Percentiles rank a stretch among this genome's conserved stretches.
These are phyloP conservation scores for Epinotia demarniana DNA, from an alignment of 2,888 invertebrate species.

Conservation along the genomic window DNA sequence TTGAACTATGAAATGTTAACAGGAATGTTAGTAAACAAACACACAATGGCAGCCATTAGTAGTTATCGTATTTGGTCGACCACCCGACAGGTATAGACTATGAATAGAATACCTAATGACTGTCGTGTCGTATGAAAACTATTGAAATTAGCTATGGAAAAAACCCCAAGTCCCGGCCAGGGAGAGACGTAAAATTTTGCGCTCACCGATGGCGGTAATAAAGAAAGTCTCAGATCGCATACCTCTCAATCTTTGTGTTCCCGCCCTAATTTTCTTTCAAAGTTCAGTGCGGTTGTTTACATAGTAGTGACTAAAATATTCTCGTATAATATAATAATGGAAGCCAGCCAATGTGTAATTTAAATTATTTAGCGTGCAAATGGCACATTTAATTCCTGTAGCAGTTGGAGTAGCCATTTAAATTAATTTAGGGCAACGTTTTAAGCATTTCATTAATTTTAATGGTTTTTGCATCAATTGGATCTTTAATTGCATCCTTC, in stretches of 20 bases:
- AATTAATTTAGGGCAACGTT: neutral
- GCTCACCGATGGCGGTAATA: too few relatives aligned
- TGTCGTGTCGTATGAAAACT: neutral
- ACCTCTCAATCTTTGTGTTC: neutral
- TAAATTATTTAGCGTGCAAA: conserved; percentile 4
- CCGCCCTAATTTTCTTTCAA: neutral
- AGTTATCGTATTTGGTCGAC: conserved; percentile 23
- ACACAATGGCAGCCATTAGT: conserved; percentile 25
- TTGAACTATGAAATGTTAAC: conserved; percentile 6
- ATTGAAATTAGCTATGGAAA: neutral
- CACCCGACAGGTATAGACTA: conserved; percentile 24
- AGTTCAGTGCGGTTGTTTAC: neutral
- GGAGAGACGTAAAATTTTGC: too few relatives aligned
- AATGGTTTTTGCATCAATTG: neutral
- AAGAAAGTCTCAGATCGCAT: too few relatives aligned
- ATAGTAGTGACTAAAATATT: neutral
- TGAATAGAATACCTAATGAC: conserved; percentile 24
- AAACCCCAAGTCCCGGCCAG: too few relatives aligned
- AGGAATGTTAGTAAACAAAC: conserved; percentile 17
- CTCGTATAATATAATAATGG: too few relatives aligned
- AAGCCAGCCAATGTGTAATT: neutral
- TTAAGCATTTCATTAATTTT: neutral
- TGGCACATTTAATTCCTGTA: neutral
- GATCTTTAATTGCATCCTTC: too few relatives aligned
- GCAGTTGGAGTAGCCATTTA: conserved; percentile 5